Evolutionary conservation across 2,888 invertebrate genomes (phyloP), one percentile per base, ranked within the genome.

Genomic region (Rhorus exstirpatorius): DNA sequence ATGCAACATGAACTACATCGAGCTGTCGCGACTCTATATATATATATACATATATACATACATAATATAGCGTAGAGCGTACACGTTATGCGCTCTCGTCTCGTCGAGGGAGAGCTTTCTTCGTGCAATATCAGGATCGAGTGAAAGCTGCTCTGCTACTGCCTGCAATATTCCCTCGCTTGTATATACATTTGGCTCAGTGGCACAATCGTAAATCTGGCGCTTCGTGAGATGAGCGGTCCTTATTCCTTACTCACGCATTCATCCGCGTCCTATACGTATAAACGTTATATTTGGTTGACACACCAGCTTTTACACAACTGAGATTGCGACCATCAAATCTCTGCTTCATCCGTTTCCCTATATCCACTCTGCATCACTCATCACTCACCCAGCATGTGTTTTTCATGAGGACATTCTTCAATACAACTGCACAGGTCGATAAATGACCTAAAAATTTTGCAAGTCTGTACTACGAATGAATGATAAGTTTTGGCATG

Each of bases 61-160:
- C 6, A 3, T 3, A 3, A 46, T 46, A 76, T 49, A 58, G 63
- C 70, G 63, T 55, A 71, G 12, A 76, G 81, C 76, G 60, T 51
- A 71, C 55, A 71, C 71, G 71, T 60, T 81, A 70, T 70, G 63
- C 41, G 78, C 67, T 58, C 78, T 72, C 41, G 53, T 67, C 67
- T 81, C 74, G 61, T 76, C 79, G 71, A 53, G 67, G 41, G 55
- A 55, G 74, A 78, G 80, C 80, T 83, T 83, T 84, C 77, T 84
- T 79, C 84, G 79, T 82, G 84, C 67, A 81, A 84, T 82, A 82
- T 81, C 72, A 72, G 31, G 3, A 31, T 58, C 76, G 83, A 79
- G 82, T 76, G 70, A 79, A 78, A 83, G 83, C 81, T 60, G 67
- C 38, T 49, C 81, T 60, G 67, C 38, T 49, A 49, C 58, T 70